phyloP scores from a whole-genome alignment of 2,888 invertebrate species.

The Yponomeuta cagnagella region DNA sequence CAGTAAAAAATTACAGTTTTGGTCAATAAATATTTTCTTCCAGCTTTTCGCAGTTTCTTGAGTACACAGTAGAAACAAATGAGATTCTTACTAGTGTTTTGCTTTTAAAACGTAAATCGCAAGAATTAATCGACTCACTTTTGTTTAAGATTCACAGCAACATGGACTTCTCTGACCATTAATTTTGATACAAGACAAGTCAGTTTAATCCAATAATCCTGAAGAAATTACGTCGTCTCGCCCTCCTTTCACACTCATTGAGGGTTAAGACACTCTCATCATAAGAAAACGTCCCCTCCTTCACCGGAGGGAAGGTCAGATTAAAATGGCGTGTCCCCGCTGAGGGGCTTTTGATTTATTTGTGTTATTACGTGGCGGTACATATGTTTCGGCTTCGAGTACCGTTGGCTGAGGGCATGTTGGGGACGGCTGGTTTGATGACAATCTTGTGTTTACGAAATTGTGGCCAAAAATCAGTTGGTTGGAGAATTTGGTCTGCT shows the following conservation, averaged over 20 bases:
- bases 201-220: not conserved
- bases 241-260: not conserved
- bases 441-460: not conserved
- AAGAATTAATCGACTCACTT: too few species aligned
- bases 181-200: too few species aligned
- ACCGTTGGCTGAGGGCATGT: not conserved
- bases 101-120: too few species aligned
- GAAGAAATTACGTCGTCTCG: not conserved
- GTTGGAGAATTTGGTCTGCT: not conserved
- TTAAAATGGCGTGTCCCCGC: not conserved
- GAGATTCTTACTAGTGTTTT: too few species aligned
- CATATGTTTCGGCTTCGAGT: conserved; percentile 13
- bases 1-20: too few species aligned
- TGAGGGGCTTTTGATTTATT: conserved; percentile 15
- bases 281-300: not conserved
- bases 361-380: conserved; percentile 10
- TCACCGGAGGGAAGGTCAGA: not conserved
- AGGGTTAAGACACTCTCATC: not conserved
- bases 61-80: too few species aligned
- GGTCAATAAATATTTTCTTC: too few species aligned
- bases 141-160: too few species aligned
- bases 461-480: not conserved
- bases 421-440: not conserved
- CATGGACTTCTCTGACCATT: too few species aligned
- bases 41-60: too few species aligned